Percentiles rank a stretch among this genome's conserved stretches.
Evolutionary conservation across 2,113 vertebrate genomes (phyloP).

Genomic region (Rhynchomys soricoides): DNA sequence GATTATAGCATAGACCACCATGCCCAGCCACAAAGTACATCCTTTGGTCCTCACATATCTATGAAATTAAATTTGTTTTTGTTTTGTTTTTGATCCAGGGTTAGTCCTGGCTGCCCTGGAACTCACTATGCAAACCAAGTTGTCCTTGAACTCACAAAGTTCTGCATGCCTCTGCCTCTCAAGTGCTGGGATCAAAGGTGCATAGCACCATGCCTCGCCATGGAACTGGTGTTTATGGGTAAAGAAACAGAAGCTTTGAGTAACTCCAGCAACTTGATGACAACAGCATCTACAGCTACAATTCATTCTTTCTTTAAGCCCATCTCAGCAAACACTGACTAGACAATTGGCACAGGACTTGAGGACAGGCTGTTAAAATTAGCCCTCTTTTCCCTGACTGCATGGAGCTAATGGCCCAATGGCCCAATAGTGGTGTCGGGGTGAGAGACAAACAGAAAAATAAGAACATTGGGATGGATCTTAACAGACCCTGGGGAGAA

Average conservation of each 20-base stretch:
- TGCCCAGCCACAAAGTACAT: background rate
- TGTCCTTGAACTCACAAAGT: background rate
- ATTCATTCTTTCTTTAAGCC: background rate
- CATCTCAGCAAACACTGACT: background rate
- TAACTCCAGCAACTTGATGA: background rate
- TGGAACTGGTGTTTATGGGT: background rate
- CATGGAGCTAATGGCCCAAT: background rate
- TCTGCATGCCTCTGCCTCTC: background rate
- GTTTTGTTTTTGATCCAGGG: background rate
- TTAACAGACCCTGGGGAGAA: background rate
- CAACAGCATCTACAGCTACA: background rate
- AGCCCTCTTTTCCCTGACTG: background rate
- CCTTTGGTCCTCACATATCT: background rate
- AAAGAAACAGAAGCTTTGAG: background rate
- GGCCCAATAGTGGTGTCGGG: background rate
- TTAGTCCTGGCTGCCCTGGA: background rate
- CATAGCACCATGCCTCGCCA: too few species aligned
- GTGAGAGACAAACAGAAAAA: background rate
- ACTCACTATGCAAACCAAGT: background rate
- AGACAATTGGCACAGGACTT: background rate
- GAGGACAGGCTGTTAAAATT: background rate
- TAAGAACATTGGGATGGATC: background rate
- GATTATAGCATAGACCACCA: background rate
- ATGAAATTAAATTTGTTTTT: background rate
- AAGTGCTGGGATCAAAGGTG: background rate